These are phyloP conservation scores for Phalacrocorax brasilianus DNA, from an alignment of 2,113 vertebrate species.

Conservation along the genomic window DNA sequence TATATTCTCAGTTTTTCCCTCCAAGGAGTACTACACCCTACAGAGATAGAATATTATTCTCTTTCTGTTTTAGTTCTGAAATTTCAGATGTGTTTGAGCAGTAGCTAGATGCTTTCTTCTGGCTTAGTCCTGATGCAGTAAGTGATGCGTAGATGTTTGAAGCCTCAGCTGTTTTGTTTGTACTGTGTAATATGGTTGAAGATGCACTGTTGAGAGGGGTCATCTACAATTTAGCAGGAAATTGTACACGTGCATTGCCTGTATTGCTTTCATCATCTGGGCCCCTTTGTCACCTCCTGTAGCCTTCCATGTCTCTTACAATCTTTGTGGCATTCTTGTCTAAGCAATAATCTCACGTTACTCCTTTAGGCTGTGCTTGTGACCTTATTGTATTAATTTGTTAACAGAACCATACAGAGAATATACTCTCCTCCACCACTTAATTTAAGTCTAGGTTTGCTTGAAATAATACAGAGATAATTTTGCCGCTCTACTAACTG, in stretches of 20 bases:
- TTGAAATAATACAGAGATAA: conserved; percentile 11
- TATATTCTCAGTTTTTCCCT: neutral
- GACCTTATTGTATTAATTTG: neutral
- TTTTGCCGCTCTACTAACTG: conserved; percentile 44
- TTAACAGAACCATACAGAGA: neutral
- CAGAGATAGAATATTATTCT: neutral
- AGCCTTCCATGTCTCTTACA: neutral
- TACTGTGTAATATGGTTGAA: neutral
- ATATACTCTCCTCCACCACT: conserved; percentile 14
- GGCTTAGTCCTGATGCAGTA: neutral
- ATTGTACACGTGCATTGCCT: neutral
- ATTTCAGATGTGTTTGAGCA: neutral
- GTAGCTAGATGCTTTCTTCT: neutral
- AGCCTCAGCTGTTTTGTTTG: neutral
- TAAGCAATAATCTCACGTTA: conserved; percentile 5
- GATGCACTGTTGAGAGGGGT: neutral
- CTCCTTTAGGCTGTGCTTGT: conserved; percentile 20
- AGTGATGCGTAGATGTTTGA: neutral
- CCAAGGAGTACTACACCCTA: neutral
- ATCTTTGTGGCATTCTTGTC: neutral
- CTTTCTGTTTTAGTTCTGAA: neutral
- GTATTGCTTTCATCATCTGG: neutral
- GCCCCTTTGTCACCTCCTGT: neutral
- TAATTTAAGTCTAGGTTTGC: conserved; percentile 34
- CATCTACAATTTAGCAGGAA: neutral